Evolutionary conservation across 2,113 vertebrate species (phyloP).

Genomic region (Nothoprocta pentlandii): DNA sequence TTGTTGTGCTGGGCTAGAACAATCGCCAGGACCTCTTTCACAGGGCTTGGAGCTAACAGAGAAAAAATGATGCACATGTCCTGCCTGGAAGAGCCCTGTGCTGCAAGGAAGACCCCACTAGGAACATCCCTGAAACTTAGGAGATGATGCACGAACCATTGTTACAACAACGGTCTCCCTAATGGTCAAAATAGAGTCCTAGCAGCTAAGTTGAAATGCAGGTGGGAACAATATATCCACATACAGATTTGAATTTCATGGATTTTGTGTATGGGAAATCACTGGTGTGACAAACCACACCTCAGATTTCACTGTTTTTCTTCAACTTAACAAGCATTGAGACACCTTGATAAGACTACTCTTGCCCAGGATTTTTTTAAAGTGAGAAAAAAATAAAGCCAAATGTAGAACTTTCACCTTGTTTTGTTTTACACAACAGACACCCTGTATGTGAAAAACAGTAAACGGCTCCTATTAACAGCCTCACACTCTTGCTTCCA

Average conservation of each 20-base stretch:
- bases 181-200: neutral
- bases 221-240: neutral
- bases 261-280: neutral
- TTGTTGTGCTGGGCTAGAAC: neutral
- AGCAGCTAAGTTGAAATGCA: neutral
- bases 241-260: neutral
- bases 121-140: neutral
- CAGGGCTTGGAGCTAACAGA: neutral
- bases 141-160: neutral
- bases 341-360: neutral
- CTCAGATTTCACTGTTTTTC: neutral
- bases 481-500: neutral
- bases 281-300: neutral
- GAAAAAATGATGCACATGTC: neutral
- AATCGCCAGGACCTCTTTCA: neutral
- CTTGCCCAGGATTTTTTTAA: neutral
- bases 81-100: neutral
- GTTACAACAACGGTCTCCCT: neutral
- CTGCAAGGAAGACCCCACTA: neutral
- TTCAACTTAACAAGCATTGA: neutral
- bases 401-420: neutral
- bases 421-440: neutral
- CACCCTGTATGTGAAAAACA: neutral
- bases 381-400: neutral
- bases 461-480: neutral